Evolutionary conservation across 2,888 invertebrate genomes (phyloP).

Genomic region (Biston stratarius): DNA sequence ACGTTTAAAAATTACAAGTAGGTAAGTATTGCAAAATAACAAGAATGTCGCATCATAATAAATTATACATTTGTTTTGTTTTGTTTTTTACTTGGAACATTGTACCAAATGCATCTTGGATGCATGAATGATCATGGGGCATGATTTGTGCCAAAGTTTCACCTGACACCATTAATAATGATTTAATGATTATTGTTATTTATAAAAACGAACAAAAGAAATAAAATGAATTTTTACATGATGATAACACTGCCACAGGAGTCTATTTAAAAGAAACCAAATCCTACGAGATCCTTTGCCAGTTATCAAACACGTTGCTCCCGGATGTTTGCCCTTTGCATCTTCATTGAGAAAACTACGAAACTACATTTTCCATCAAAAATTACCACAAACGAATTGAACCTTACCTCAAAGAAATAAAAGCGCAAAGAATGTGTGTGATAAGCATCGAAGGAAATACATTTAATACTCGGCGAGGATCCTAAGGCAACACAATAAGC

Average conservation of each 20-base stretch:
- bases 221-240: too few species aligned
- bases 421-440: constrained; percentile 40
- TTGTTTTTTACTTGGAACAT: too few species aligned
- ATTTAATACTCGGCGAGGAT: constrained; percentile 59
- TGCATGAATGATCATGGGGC: too few species aligned
- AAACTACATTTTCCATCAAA: constrained; percentile 12
- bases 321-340: constrained; percentile 48
- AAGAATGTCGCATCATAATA: too few species aligned
- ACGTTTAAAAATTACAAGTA: too few species aligned
- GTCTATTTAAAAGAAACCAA: not conserved
- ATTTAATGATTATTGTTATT: too few species aligned
- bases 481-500: constrained; percentile 51
- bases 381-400: constrained; percentile 30
- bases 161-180: too few species aligned
- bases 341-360: constrained; percentile 29
- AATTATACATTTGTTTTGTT: too few species aligned
- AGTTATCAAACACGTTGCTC: constrained; percentile 43
- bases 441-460: constrained; percentile 56
- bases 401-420: constrained; percentile 36
- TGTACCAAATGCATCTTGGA: too few species aligned
- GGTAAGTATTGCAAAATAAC: too few species aligned
- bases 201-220: too few species aligned
- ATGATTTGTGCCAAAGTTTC: too few species aligned
- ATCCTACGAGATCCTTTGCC: constrained; percentile 10
- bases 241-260: not conserved